phyloP scores from a whole-genome alignment of 2,113 vertebrate species.

The Ceyx cyanopectus region DNA sequence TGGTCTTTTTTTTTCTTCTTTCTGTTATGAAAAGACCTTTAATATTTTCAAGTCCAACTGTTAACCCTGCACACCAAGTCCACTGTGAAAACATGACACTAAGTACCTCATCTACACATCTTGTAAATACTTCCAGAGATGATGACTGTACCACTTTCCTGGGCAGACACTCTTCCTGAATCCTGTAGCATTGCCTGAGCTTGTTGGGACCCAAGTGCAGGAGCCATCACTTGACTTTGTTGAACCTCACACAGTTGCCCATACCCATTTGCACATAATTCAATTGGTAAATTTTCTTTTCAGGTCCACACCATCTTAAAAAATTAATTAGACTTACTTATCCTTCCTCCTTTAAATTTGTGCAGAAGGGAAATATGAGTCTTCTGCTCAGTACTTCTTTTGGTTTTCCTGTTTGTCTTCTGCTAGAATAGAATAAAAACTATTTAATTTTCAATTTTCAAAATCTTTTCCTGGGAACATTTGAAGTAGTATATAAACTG shows the following conservation, averaged over 20 bases:
- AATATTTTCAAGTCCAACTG: too few relatives aligned
- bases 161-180: neutral
- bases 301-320: neutral
- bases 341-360: neutral
- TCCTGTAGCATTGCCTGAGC: neutral
- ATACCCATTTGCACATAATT: neutral
- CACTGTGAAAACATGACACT: too few relatives aligned
- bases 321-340: neutral
- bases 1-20: neutral
- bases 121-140: too few relatives aligned
- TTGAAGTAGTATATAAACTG: neutral
- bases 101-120: too few relatives aligned
- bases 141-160: too few relatives aligned
- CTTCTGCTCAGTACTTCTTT: neutral
- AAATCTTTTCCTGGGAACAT: neutral
- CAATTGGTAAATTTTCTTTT: neutral
- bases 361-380: neutral
- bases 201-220: neutral
- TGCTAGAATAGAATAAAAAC: neutral
- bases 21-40: neutral
- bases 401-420: neutral
- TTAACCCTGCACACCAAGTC: too few relatives aligned
- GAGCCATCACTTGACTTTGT: neutral
- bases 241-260: neutral
- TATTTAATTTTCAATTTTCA: neutral